These are phyloP conservation scores for Chlamydotis undulata DNA, from an alignment of 2,113 vertebrate genomes.

Conservation along the genomic window DNA sequence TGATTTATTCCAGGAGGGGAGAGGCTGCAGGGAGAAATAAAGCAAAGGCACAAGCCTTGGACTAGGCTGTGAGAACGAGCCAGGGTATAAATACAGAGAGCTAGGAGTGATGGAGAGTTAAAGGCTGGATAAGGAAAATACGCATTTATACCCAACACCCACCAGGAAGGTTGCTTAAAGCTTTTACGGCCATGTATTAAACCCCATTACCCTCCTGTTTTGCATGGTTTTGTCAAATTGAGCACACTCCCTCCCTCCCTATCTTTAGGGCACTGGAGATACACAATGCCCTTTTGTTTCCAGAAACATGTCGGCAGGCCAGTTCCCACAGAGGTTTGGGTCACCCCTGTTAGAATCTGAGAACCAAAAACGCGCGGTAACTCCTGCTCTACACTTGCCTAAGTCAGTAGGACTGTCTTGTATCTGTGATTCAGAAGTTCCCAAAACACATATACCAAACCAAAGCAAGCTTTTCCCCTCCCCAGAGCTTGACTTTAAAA, in stretches of 20 bases:
- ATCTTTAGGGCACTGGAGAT: not conserved
- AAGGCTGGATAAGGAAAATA: not conserved
- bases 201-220: not conserved
- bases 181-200: not conserved
- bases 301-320: rapidly evolving
- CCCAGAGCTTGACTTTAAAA: not conserved
- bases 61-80: not conserved
- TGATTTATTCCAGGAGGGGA: not conserved
- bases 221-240: not conserved
- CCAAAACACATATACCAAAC: not conserved
- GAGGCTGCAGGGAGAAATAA: not conserved
- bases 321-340: not conserved
- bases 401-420: not conserved
- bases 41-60: not conserved
- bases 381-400: not conserved
- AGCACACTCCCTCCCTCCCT: not conserved
- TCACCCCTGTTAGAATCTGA: not conserved
- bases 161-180: not conserved
- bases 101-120: not conserved
- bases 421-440: not conserved
- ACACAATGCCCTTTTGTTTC: not conserved
- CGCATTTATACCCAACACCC: not conserved
- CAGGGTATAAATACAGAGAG: not conserved
- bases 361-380: not conserved
- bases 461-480: not conserved